Percentiles rank a stretch among this genome's conserved stretches.
These are phyloP conservation scores for Saimiri boliviensis DNA, from an alignment of 2,113 vertebrate genomes.

Conservation along the genomic window DNA sequence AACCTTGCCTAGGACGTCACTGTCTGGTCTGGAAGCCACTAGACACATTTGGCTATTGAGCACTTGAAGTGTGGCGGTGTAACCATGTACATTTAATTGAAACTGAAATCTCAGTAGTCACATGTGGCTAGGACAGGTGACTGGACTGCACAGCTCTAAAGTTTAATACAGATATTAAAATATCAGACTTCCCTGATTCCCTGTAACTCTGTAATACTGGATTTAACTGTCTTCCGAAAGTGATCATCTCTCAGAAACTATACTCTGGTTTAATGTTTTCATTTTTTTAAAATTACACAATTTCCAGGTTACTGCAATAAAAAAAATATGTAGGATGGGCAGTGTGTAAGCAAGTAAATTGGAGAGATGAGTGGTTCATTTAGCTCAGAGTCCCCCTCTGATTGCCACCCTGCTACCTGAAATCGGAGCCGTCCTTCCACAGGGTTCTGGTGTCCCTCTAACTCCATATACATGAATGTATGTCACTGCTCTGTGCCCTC, in stretches of 20 bases:
- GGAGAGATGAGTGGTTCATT: accelerated
- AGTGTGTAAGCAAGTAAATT: not conserved
- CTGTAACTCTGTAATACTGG: not conserved
- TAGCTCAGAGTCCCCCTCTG: not conserved
- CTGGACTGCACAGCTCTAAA: not conserved
- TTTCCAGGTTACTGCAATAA: not conserved
- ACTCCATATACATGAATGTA: no score
- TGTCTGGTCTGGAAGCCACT: not conserved
- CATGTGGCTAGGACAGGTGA: not conserved
- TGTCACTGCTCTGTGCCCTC: not conserved
- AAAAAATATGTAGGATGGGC: not conserved
- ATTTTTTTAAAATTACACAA: not conserved
- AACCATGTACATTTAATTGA: not conserved
- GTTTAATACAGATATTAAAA: not conserved
- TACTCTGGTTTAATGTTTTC: not conserved
- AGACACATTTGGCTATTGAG: not conserved
- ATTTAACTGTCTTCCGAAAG: not conserved
- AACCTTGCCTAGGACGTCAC: not conserved
- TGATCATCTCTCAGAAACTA: not conserved
- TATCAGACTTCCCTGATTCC: not conserved
- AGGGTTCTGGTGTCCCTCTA: not conserved
- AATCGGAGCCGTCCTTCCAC: not conserved
- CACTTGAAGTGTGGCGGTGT: not conserved
- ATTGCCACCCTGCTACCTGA: not conserved
- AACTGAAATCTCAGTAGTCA: not conserved